Evolutionary conservation across 2,888 invertebrate genomes (phyloP).

Genomic region (Ligdia adustata): DNA sequence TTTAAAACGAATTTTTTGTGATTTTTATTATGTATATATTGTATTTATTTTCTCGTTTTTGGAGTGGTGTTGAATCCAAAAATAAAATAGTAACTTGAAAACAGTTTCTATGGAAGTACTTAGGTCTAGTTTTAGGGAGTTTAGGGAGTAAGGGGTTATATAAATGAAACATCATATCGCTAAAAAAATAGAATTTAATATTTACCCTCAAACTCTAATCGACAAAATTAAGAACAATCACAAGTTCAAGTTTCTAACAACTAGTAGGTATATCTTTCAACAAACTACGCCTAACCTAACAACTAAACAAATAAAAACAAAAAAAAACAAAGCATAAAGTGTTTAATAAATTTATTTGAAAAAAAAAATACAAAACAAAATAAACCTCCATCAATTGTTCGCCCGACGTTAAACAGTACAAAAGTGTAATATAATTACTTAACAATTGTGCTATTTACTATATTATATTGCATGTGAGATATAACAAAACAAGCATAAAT

Average conservation of each 20-base stretch:
- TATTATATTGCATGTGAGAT: constrained; percentile 48
- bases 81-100: too few relatives aligned
- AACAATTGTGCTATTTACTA: constrained; percentile 55
- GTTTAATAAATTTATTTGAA: constrained; percentile 80
- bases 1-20: too few relatives aligned
- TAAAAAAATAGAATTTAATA: constrained; percentile 80
- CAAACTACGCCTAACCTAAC: neutral
- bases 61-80: too few relatives aligned
- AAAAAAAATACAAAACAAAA: constrained; percentile 73
- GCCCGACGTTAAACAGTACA: constrained; percentile 65
- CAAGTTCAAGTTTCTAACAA: constrained; percentile 60
- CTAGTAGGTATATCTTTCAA: neutral
- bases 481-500: constrained; percentile 42
- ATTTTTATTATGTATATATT: too few relatives aligned
- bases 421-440: constrained; percentile 65
- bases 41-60: too few relatives aligned
- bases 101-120: too few relatives aligned
- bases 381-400: constrained; percentile 67
- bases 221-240: constrained; percentile 62
- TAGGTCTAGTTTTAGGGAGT: too few relatives aligned
- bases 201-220: constrained; percentile 63
- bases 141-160: too few relatives aligned
- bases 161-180: constrained; percentile 54
- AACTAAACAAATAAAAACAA: constrained; percentile 36
- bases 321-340: constrained; percentile 53